These are phyloP conservation scores for Ennomos fuscantarius DNA, from an alignment of 2,888 invertebrate genomes.

Conservation along the genomic window DNA sequence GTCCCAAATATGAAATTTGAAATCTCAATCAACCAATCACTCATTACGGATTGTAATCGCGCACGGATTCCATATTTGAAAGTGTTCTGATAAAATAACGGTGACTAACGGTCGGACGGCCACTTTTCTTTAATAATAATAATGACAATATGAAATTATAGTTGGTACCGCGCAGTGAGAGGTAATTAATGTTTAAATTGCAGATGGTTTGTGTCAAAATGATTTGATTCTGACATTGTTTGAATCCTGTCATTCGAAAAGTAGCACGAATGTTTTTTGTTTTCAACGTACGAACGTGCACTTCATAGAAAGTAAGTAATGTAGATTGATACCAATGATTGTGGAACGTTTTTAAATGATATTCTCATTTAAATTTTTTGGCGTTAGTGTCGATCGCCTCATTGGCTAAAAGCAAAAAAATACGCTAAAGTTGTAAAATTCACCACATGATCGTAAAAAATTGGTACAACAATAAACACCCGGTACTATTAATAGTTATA, in stretches of 20 bases:
- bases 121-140: slow-evolving; percentile 48
- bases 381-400: too few species aligned
- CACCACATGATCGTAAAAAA: too few species aligned
- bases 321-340: too few species aligned
- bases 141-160: slow-evolving; percentile 53
- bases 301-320: too few species aligned
- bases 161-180: slow-evolving; percentile 36
- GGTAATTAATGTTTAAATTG: slow-evolving; percentile 43
- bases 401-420: too few species aligned
- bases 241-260: slow-evolving; percentile 15
- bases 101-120: slow-evolving; percentile 51
- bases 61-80: slow-evolving; percentile 58
- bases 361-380: too few species aligned
- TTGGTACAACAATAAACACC: too few species aligned
- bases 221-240: slow-evolving; percentile 21
- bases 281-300: too few species aligned
- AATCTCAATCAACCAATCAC: slow-evolving; percentile 40
- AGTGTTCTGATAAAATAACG: slow-evolving; percentile 53
- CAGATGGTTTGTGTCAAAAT: slow-evolving; percentile 42
- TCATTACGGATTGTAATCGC: slow-evolving; percentile 51
- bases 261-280: slow-evolving; percentile 6
- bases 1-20: slow-evolving; percentile 38
- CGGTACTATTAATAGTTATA: too few species aligned
- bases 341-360: too few species aligned
- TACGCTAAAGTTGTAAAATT: too few species aligned